phyloP scores from a whole-genome alignment of 2,797 vertebrate species.

The Octomys mimax region DNA sequence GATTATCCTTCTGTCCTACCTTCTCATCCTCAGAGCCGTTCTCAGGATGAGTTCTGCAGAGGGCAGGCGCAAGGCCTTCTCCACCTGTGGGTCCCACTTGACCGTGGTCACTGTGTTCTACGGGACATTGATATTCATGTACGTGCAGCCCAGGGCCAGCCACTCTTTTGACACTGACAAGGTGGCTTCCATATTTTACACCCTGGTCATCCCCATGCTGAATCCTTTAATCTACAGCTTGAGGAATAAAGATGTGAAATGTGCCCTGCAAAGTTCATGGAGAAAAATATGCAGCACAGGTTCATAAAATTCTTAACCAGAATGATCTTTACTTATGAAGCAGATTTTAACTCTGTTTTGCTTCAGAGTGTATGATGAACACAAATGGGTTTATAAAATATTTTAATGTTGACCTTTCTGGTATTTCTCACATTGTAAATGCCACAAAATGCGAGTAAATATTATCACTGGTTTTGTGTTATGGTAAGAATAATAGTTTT shows the following conservation, averaged over 20 bases:
- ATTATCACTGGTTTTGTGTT: background rate
- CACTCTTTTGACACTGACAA: background rate
- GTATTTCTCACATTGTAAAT: background rate
- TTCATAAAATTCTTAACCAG: background rate
- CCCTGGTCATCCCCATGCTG: background rate
- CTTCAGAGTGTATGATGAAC: background rate
- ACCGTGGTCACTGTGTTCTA: background rate
- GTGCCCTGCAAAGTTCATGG: background rate
- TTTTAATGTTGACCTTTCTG: background rate
- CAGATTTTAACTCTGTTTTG: background rate
- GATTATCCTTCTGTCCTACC: constrained; percentile 33
- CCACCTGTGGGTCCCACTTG: constrained; percentile 49
- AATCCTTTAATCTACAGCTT: background rate
- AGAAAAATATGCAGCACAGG: background rate
- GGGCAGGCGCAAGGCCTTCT: constrained; percentile 39
- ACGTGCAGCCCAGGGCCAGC: background rate
- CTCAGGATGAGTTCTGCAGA: background rate
- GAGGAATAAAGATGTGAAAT: constrained; percentile 1
- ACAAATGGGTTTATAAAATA: background rate
- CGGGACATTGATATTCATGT: background rate
- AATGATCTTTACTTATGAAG: background rate
- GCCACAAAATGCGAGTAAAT: background rate
- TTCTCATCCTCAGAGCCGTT: background rate
- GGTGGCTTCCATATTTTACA: background rate
- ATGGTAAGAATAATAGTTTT: background rate